Evolutionary conservation across 2,113 vertebrate species (phyloP), one percentile per base, ranked within the genome.

Genomic region (Mesembrinibis cayennensis): DNA sequence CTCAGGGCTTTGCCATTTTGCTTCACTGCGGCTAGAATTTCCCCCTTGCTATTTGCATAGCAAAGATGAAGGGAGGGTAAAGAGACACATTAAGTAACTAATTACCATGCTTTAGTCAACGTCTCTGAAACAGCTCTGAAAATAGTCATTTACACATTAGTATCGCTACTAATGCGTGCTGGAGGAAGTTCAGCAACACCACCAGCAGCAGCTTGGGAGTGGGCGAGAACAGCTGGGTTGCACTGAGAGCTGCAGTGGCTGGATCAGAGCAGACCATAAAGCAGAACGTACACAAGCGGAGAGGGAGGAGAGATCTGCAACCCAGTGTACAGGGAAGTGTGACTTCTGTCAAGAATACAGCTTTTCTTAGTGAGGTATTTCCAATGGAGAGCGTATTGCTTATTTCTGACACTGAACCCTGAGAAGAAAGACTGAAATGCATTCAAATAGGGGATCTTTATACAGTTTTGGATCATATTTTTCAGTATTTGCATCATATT

Each of bases 101-200:
- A 96, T 94, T 85, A 80, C 36, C 25, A 42, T 49, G 62, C 53
- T 85, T 91, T 44, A 59, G 62, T 59, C 55, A 76, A 19, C 40
- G 8, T 89, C 44, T 45, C 49, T 50, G 49, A 82, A 86, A 56
- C 47, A 73, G 53, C n/a, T 85, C 72, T 59, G 34, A 92, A 95
- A 89, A 79, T 9, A 95, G 69, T n/a, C 7, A 62, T 77, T 82
- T 78, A 29, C 40, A 26, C 30, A 56, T 82, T 45, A 65, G 66
- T 38, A 36, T 63, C 0, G 0, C 56, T 36, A 10, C 18, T 45
- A 32, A 55, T 3, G 4, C 1, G 0, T 14, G 15, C 65, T 56
- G 58, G 66, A 69, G 80, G 56, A 90, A 90, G 73, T 69, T 85
- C 91, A 79, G 65, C 55, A 72, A 15, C 61, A 40, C 10, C 47